Percentiles rank a stretch among this genome's conserved stretches.
These are phyloP conservation scores for Drosophila kepulauana DNA, from an alignment of 1,140 invertebrate species.

Conservation along the genomic window DNA sequence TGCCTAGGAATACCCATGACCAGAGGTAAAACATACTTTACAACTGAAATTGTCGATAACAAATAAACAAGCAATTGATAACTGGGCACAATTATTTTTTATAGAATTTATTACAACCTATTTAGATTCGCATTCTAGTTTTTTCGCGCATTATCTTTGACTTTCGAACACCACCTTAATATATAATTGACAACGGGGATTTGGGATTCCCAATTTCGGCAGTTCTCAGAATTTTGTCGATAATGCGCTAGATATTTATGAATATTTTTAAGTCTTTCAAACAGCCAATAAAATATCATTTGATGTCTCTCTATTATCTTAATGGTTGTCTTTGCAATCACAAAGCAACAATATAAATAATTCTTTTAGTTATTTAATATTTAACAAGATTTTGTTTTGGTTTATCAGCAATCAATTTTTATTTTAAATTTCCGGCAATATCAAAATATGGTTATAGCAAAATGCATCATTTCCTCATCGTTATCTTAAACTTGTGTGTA, in stretches of 20 bases:
- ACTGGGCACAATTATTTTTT: neutral
- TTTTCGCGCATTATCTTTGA: neutral
- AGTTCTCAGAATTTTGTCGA: neutral
- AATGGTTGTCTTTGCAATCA: neutral
- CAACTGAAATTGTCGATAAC: slow-evolving; percentile 9
- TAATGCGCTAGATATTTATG: neutral
- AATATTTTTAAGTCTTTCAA: neutral
- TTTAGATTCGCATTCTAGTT: slow-evolving; percentile 6
- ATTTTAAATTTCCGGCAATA: neutral
- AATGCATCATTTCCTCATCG: neutral
- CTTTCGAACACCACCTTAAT: neutral
- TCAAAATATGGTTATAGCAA: neutral
- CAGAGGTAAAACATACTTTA: slow-evolving; percentile 1
- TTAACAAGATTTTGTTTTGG: neutral
- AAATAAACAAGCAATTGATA: slow-evolving; percentile 25
- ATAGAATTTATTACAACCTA: slow-evolving; percentile 15
- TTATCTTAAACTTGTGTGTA: too few species aligned
- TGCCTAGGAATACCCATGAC: slow-evolving; percentile 27
- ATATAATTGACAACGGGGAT: slow-evolving; percentile 11
- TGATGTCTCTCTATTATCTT: neutral
- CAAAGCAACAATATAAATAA: neutral
- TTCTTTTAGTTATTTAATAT: neutral
- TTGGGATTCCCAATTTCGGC: neutral
- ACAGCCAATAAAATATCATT: neutral
- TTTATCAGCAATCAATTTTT: neutral